phyloP scores from a whole-genome alignment of 2,113 vertebrate species.

The Columbina picui region DNA sequence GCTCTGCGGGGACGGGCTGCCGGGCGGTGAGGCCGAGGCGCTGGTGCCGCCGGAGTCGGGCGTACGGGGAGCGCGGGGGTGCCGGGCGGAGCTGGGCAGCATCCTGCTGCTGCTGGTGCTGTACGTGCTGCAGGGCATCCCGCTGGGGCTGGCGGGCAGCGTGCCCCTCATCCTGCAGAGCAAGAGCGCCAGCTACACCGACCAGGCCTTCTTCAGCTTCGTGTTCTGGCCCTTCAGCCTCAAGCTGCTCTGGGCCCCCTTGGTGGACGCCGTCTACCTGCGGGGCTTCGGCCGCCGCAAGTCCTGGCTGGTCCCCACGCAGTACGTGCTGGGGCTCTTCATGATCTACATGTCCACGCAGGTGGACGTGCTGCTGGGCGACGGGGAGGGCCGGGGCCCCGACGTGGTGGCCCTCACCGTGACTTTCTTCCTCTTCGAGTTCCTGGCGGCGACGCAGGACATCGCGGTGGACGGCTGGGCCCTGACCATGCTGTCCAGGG shows the following conservation, averaged over 20 bases:
- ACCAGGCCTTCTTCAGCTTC: constrained; percentile 97
- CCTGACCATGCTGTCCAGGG: constrained; percentile 93
- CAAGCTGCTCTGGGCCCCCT: constrained; percentile 94
- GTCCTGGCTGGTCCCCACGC: constrained; percentile 96
- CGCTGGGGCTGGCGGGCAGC: constrained; percentile 94
- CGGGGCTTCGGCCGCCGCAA: constrained; percentile 92
- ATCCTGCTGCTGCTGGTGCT: constrained; percentile 90
- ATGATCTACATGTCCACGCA: constrained; percentile 91
- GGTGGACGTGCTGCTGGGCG: constrained; percentile 85
- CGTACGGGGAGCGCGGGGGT: constrained; percentile 27
- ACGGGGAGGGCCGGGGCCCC: constrained; percentile 75
- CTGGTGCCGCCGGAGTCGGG: constrained; percentile 59
- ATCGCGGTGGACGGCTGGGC: constrained; percentile 98
- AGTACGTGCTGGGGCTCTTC: constrained; percentile 93
- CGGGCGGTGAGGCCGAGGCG: constrained; percentile 68
- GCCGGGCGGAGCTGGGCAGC: constrained; percentile 83
- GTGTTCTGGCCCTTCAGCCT: constrained; percentile 99
- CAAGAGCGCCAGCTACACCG: constrained; percentile 91
- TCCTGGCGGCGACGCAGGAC: constrained; percentile 98
- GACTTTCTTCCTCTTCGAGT: constrained; percentile 94
- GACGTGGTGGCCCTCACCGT: constrained; percentile 86
- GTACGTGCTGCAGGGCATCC: constrained; percentile 96
- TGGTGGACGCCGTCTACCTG: constrained; percentile 93
- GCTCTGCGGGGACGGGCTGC: not conserved
- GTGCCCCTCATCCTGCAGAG: constrained; percentile 94